phyloP scores from a whole-genome alignment of 2,113 vertebrate genomes.

The Pagrus major region DNA sequence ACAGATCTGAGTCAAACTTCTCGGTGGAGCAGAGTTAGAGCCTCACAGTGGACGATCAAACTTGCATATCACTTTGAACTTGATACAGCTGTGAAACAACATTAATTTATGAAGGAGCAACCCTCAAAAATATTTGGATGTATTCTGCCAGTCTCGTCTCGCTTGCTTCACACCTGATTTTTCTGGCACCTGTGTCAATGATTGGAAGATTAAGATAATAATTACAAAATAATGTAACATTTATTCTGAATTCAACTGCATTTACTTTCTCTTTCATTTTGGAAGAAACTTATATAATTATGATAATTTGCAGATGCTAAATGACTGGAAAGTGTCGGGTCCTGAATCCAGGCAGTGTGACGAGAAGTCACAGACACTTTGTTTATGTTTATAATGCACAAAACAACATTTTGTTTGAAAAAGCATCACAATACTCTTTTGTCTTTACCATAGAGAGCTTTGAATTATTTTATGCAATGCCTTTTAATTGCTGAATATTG shows the following conservation, averaged over 20 bases:
- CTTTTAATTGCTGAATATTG: constrained; percentile 4
- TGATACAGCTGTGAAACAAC: constrained; percentile 22
- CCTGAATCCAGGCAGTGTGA: neutral
- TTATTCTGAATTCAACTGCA: neutral
- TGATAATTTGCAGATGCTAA: neutral
- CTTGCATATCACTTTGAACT: constrained; percentile 6
- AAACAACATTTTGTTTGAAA: neutral
- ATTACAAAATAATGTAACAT: neutral
- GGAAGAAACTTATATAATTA: neutral
- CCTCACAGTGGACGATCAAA: neutral
- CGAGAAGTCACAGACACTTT: neutral
- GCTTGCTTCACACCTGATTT: neutral
- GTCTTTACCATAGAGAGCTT: neutral
- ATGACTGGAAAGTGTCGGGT: neutral
- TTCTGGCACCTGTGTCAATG: neutral
- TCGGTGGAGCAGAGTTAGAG: constrained; percentile 78
- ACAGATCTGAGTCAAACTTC: constrained; percentile 82
- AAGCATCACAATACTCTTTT: neutral
- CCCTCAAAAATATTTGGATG: neutral
- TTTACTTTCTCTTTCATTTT: neutral
- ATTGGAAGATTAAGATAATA: constrained; percentile 2
- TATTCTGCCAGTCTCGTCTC: neutral
- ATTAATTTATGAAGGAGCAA: constrained; percentile 24
- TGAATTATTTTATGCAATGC: neutral
- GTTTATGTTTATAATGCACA: constrained; percentile 4